Conservation (phyloP, 2,888 invertebrate species). For the Galerucella pusilla region DNA sequence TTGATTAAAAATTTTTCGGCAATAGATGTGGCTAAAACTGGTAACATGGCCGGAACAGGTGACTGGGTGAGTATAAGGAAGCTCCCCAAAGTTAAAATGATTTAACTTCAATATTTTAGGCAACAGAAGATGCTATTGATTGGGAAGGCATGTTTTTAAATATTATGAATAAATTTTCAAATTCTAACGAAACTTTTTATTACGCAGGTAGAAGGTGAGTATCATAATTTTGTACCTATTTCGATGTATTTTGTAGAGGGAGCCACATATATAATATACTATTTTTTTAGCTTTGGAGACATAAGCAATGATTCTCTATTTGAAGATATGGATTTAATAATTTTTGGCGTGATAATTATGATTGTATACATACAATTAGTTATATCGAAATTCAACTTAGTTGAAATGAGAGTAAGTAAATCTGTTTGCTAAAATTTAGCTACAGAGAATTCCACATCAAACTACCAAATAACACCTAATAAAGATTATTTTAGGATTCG, state of each 20-base stretch:
- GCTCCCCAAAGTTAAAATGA: background rate
- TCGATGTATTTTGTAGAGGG: no score
- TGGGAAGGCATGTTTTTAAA: slow-evolving; percentile 72
- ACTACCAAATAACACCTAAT: slow-evolving; percentile 43
- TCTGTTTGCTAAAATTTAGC: background rate
- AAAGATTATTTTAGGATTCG: slow-evolving; percentile 74
- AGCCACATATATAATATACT: no score
- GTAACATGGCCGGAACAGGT: slow-evolving; percentile 79
- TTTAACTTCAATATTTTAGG: slow-evolving; percentile 56
- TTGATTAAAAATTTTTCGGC: slow-evolving; percentile 75
- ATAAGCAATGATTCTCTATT: slow-evolving; percentile 77
- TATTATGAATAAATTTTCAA: slow-evolving; percentile 61
- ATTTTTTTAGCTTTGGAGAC: slow-evolving; percentile 79
- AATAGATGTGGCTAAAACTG: slow-evolving; percentile 73
- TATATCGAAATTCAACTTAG: slow-evolving; percentile 79
- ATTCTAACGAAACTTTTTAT: slow-evolving; percentile 67
- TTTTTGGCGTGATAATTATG: slow-evolving; percentile 76
- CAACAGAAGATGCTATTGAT: slow-evolving; percentile 67
- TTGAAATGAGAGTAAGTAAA: slow-evolving; percentile 74
- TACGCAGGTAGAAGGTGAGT: slow-evolving; percentile 71
- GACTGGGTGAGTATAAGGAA: slow-evolving; percentile 69
- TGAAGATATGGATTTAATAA: slow-evolving; percentile 77
- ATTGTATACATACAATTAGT: slow-evolving; percentile 79
- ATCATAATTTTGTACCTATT: no score
- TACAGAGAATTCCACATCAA: slow-evolving; percentile 8